Evolutionary conservation across 1,140 invertebrate genomes (phyloP), one percentile per base, ranked within the genome.

Genomic region (Atta texana): DNA sequence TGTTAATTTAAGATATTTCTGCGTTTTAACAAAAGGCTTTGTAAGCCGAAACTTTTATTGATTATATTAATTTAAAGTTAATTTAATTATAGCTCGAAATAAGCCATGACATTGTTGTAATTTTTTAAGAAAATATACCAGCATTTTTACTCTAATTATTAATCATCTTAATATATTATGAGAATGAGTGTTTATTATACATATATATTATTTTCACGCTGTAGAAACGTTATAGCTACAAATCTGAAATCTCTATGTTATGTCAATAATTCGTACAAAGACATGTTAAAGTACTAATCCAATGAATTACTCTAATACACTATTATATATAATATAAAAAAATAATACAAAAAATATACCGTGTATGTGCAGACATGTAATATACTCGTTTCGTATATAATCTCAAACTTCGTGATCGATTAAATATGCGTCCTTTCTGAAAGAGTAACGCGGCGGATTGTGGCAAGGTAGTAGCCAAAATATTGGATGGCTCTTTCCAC

Each of bases 401-500:
- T 84, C 68, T 94, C 95, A 96, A 87, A 96, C 96, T 88, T 96
- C 94, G 92, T 97, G 96, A 91, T 96, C 95, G 39, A 97, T 94
- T 61, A 96, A 93, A 89, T 96, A 96, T 76, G 95, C 94, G 87
- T 96, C 96, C 80, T 96, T 94, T 88, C 96, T 95, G 57, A 95
- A 95, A 77, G 95, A 95, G 92, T 96, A 96, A 59, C 95, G 91
- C 63, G 94, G 95, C 1, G 96, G 94, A 93, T 94, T 95, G 76
- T 95, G 94, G 91, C 97, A 97, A 85, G 97, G 97, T 81, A 97
- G 93, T 51, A 97, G 92, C 97, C 97, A 97, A 7, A 97, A 92
- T 8, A 96, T 84, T 16, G 97, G 96, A 94, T 97, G 96, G 87
- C 97, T 97, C 92, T 96, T 96, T 39, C 98, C 98, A 95, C 97